phyloP scores from a whole-genome alignment of 1,140 invertebrate species.

The Aphelinus certus region DNA sequence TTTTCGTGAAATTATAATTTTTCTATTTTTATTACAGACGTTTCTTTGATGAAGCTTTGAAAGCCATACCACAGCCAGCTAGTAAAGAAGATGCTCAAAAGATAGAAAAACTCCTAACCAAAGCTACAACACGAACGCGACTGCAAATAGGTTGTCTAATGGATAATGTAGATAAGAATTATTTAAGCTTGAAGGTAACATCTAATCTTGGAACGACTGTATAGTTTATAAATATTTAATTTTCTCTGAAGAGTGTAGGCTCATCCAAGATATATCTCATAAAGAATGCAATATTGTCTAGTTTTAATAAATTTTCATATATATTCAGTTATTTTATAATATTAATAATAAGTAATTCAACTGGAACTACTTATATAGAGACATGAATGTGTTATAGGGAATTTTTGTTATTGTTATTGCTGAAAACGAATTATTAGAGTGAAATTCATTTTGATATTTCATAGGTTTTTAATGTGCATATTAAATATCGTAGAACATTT shows the following conservation, averaged over 20 bases:
- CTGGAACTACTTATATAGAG: not conserved
- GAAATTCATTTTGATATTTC: no score
- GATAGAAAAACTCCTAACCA: slow-evolving; percentile 57
- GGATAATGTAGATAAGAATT: slow-evolving; percentile 42
- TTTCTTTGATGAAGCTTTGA: slow-evolving; percentile 72
- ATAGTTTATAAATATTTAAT: slow-evolving; percentile 25
- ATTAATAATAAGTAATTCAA: slow-evolving; percentile 1
- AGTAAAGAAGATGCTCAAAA: slow-evolving; percentile 58
- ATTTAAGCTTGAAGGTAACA: not conserved
- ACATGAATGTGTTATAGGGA: no score
- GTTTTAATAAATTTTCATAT: slow-evolving; percentile 27
- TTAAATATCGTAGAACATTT: no score
- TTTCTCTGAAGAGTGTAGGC: slow-evolving; percentile 11
- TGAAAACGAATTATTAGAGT: not conserved
- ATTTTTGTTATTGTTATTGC: not conserved
- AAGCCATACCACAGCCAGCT: slow-evolving; percentile 68
- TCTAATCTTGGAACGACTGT: slow-evolving; percentile 17
- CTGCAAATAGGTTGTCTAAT: slow-evolving; percentile 60
- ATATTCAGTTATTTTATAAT: slow-evolving; percentile 10
- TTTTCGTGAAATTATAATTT: not conserved
- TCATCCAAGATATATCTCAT: slow-evolving; percentile 12
- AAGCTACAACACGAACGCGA: slow-evolving; percentile 59
- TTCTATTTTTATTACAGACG: slow-evolving; percentile 52
- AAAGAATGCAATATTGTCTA: slow-evolving; percentile 26
- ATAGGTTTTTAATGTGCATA: no score